Evolutionary conservation across 2,797 vertebrate genomes (phyloP), one percentile per base, ranked within the genome.

Genomic region (Tauraco hartlaubi): DNA sequence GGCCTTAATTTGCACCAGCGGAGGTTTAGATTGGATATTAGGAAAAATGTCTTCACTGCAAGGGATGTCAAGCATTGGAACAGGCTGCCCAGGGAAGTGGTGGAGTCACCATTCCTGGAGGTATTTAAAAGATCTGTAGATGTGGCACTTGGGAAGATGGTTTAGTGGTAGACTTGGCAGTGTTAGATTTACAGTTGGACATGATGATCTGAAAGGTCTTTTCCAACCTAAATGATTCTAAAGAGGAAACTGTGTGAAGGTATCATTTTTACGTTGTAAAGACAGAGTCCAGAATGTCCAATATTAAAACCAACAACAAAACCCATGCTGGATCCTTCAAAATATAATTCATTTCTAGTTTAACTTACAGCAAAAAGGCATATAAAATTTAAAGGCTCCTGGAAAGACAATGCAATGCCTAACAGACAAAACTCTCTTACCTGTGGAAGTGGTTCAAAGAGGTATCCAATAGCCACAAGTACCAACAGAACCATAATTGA

Each of bases 401-500:
- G 55, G 19, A 84, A 41, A 41, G 20, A 41, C 35, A 80, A 5
- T 21, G 43, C 67, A 88, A 17, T 16, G 15, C 10, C 43, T 49
- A 49, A 68, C 21, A 63, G 31, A 46, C 52, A 93, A 55, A 76
- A 22, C 61, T 92, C 98, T 31, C 69, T 91, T 96, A 99, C 99
- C 98, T 99, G 99, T 37, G 99, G 99, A 88, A 99, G 98, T 0
- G 99, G 98, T 98, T 99, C 97, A 94, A 99, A 99, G 92, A 99
- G 98, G 68, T 99, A 99, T 61, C 99, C 99, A 17, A 99, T 98
- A 93, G 99, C 99, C 91, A 99, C 98, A 89, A 99, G 98, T 69
- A 99, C 99, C 96, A 99, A 92, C 41, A 99, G 98, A 95, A 99
- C 99, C 95, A 99, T 97, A n/a, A 99, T 2, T 9, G 99, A 99